Evolutionary conservation across 2,888 invertebrate species (phyloP), one percentile per base, ranked within the genome.

Genomic region (Dasypolia templi): DNA sequence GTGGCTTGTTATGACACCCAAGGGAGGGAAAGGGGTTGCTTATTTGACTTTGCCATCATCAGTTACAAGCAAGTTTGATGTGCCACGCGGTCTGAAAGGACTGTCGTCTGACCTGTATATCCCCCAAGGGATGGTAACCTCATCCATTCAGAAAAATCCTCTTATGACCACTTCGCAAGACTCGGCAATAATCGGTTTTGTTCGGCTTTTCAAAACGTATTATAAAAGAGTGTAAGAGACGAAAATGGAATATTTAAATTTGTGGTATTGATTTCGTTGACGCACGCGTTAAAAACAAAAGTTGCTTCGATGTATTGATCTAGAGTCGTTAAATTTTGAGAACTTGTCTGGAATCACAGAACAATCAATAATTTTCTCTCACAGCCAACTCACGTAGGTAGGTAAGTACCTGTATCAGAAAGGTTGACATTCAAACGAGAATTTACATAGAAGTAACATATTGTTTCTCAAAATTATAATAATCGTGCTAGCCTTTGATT

Each of bases 401-500:
- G n/a, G n/a, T n/a, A n/a, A n/a, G 12, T 62, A 22, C 22, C 29
- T n/a, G 1, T 22, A 53, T 58, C 46, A 62, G 32, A 63, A 69
- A 61, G 29, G 11, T 51, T 62, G 56, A 66, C 79, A 79, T 83
- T 69, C 39, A 65, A 58, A 42, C 22, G 44, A n/a, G 19, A 67
- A 83, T 83, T 69, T 32, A 58, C 62, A 66, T 83, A 63, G 42
- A 72, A 67, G 83, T 63, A 79, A 72, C 56, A 63, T 66, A 83
- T 71, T 78, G 79, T 78, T 46, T 58, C 61, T 69, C 53, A n/a
- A n/a, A n/a, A n/a, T 32, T 51, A 77, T 32, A 69, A 46, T 68
- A 62, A 56, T 77, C 61, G 46, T 42, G 22, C 3, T 44, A 26
- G n/a, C 32, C 19, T 81, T 75, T 35, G 56, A 67, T 32, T 32